A percentile compares a stretch with the other conserved stretches of the same genome.
Evolutionary conservation across 2,888 invertebrate species (phyloP).

Genomic region (Pherbina coryleti): DNA sequence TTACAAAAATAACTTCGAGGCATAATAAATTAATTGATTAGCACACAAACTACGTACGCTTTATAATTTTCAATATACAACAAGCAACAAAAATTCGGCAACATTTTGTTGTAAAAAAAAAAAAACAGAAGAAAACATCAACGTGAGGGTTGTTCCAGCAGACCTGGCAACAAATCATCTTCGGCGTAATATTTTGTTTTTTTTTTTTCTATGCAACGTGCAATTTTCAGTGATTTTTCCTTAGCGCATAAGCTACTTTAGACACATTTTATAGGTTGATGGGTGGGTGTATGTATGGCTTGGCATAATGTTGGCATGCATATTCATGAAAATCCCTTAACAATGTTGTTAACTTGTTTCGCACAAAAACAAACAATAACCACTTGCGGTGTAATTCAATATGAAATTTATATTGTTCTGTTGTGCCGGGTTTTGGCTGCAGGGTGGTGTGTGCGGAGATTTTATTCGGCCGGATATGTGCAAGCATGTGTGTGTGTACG

Average conservation of each 20-base stretch:
- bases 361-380: slow-evolving; percentile 44
- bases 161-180: slow-evolving; percentile 41
- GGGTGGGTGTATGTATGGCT: neutral
- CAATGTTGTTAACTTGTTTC: slow-evolving; percentile 43
- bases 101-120: neutral
- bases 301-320: slow-evolving; percentile 37
- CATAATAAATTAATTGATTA: slow-evolving; percentile 49
- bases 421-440: neutral
- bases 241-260: slow-evolving; percentile 21
- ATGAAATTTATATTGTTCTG: slow-evolving; percentile 45
- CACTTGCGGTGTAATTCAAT: slow-evolving; percentile 49
- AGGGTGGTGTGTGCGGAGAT: neutral
- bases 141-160: neutral
- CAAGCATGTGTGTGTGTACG: neutral
- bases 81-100: slow-evolving; percentile 30
- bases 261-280: neutral
- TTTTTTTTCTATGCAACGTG: slow-evolving; percentile 12
- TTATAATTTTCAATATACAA: slow-evolving; percentile 34
- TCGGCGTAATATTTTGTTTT: slow-evolving; percentile 9
- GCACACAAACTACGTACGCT: slow-evolving; percentile 32
- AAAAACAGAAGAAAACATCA: neutral
- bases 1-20: slow-evolving; percentile 42
- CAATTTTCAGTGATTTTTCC: slow-evolving; percentile 40
- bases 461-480: neutral
- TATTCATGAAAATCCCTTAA: slow-evolving; percentile 43